phyloP scores from a whole-genome alignment of 2,888 invertebrate genomes.

The Tetrapedia diversipes region DNA sequence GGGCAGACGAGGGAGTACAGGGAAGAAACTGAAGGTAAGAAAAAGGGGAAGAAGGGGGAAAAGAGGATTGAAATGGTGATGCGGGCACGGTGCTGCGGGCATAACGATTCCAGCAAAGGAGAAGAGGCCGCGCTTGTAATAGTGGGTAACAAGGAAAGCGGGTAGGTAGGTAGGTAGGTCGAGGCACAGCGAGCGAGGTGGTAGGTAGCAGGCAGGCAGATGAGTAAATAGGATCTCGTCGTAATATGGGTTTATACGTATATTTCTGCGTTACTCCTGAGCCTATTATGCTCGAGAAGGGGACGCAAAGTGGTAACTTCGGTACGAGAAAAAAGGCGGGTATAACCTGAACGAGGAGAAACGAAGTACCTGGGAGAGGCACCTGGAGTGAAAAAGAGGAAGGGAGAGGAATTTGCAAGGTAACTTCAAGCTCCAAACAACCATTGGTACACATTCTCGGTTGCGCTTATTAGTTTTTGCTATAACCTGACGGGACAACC shows the following conservation, averaged over 20 bases:
- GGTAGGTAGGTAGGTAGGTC: conserved; percentile 40
- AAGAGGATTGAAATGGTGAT: conserved; percentile 50
- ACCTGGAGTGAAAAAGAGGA: too few species aligned
- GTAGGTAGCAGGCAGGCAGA: conserved; percentile 26
- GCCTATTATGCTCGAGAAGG: conserved; percentile 10
- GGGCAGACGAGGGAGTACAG: neutral
- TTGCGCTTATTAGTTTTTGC: too few species aligned
- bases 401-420: too few species aligned
- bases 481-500: too few species aligned
- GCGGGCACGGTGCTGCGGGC: conserved; percentile 43
- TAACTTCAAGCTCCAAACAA: too few species aligned
- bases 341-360: too few species aligned
- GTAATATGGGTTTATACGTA: conserved; percentile 50
- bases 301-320: conserved; percentile 3
- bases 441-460: too few species aligned
- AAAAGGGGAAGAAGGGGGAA: conserved; percentile 16
- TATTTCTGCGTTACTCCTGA: conserved; percentile 27
- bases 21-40: conserved; percentile 24
- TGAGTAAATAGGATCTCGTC: conserved; percentile 48
- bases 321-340: conserved; percentile 11
- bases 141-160: conserved; percentile 37
- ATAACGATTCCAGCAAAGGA: conserved; percentile 63
- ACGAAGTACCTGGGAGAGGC: too few species aligned
- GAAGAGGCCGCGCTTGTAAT: conserved; percentile 33
- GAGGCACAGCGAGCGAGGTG: conserved; percentile 1